These are phyloP conservation scores for Vipera latastei DNA, from an alignment of 2,797 vertebrate genomes.

Conservation along the genomic window DNA sequence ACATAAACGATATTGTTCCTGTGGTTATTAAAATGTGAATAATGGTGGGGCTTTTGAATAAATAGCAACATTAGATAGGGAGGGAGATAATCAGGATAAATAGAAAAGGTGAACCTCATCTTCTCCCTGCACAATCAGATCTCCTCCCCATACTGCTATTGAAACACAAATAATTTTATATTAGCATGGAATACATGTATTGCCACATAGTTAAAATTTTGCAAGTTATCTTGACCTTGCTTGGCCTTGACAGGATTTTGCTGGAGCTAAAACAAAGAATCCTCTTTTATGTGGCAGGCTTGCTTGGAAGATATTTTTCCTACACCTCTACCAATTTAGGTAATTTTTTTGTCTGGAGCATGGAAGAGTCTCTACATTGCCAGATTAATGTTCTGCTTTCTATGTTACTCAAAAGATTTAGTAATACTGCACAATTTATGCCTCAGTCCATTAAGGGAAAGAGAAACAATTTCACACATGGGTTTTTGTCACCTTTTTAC, in stretches of 20 bases:
- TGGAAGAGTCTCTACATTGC: not conserved
- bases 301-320: not conserved
- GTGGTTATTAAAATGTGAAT: not conserved
- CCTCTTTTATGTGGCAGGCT: not conserved
- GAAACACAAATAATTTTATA: not conserved
- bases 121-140: not conserved
- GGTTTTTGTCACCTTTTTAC: not conserved
- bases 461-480: not conserved
- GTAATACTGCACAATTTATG: not conserved
- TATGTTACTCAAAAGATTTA: not conserved
- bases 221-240: not conserved
- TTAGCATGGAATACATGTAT: not conserved
- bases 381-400: not conserved
- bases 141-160: not conserved
- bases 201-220: not conserved
- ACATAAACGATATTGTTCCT: not conserved
- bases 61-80: not conserved
- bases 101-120: not conserved
- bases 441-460: not conserved
- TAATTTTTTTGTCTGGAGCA: not conserved
- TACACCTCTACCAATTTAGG: not conserved
- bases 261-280: not conserved
- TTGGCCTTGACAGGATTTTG: not conserved
- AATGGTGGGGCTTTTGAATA: not conserved
- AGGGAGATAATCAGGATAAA: not conserved